Conservation (phyloP, 30 jellyfish, hydroid and myxozoan species). For the Aurelia coerulea region DNA sequence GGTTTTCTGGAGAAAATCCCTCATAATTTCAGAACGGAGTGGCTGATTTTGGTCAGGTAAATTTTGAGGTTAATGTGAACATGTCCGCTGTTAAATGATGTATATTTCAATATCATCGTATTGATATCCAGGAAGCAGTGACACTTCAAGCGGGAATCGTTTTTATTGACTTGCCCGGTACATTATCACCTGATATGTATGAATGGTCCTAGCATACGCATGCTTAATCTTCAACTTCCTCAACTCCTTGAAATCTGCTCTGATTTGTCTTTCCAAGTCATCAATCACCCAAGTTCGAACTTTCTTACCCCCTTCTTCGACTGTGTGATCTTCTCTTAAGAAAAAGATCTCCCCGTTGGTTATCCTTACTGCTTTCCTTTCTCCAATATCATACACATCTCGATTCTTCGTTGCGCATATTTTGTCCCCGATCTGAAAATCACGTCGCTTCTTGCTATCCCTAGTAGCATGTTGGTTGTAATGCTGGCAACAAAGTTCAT, state of each 20-base stretch:
- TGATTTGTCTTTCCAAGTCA: conserved; percentile 29
- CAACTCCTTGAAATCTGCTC: conserved; percentile 13
- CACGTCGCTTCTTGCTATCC: conserved; percentile 14
- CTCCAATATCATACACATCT: conserved; percentile 3
- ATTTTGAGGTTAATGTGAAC: no score
- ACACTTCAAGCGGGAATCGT: no score
- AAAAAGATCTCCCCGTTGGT: conserved; percentile 36
- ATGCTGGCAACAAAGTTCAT: conserved; percentile 30
- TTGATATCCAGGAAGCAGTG: no score
- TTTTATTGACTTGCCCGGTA: not conserved
- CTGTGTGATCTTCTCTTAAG: conserved; percentile 14
- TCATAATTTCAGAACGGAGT: no score
- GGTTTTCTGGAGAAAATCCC: no score
- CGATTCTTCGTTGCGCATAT: conserved; percentile 17
- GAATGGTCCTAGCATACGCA: conserved; percentile 42
- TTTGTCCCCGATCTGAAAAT: conserved; percentile 21
- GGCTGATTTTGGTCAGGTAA: no score
- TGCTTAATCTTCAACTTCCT: conserved; percentile 27
- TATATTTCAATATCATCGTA: no score
- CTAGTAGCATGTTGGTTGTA: conserved; percentile 11
- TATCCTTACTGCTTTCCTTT: not conserved
- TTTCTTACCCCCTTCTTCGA: conserved; percentile 27
- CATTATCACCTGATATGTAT: conserved; percentile 9
- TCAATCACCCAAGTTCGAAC: conserved; percentile 31
- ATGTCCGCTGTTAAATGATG: no score